Evolutionary conservation across 2,113 vertebrate genomes (phyloP).

Genomic region (Sterrhoptilus dennistouni): DNA sequence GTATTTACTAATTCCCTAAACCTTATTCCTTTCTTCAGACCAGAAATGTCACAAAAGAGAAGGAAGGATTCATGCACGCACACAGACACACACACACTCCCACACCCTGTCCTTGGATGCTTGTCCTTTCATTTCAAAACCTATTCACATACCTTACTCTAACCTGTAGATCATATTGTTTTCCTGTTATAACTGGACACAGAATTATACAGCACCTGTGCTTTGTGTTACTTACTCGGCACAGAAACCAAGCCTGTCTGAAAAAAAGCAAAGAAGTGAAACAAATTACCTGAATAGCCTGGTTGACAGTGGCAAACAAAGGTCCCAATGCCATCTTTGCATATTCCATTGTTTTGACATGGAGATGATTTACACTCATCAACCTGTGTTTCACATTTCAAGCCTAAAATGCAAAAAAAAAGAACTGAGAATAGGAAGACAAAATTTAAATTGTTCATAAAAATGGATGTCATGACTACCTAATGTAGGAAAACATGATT

Average conservation of each 20-base stretch:
- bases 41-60: background rate
- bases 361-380: constrained; percentile 91
- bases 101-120: background rate
- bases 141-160: background rate
- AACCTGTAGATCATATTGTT: background rate
- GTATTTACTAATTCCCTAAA: background rate
- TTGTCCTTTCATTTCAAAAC: background rate
- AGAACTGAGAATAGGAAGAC: background rate
- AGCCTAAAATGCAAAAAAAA: constrained; percentile 78
- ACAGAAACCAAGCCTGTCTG: background rate
- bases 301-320: constrained; percentile 89
- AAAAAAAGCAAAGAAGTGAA: background rate
- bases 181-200: background rate
- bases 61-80: background rate
- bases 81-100: background rate
- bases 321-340: constrained; percentile 83
- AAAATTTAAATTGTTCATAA: background rate
- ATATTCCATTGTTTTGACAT: constrained; percentile 87
- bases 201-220: background rate
- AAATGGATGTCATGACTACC: background rate
- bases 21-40: background rate
- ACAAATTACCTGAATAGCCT: constrained; percentile 86
- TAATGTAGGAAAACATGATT: background rate
- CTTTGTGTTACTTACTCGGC: background rate
- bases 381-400: constrained; percentile 92